These are phyloP conservation scores for Nebria ingens DNA, from an alignment of 1,140 invertebrate genomes.

Conservation along the genomic window DNA sequence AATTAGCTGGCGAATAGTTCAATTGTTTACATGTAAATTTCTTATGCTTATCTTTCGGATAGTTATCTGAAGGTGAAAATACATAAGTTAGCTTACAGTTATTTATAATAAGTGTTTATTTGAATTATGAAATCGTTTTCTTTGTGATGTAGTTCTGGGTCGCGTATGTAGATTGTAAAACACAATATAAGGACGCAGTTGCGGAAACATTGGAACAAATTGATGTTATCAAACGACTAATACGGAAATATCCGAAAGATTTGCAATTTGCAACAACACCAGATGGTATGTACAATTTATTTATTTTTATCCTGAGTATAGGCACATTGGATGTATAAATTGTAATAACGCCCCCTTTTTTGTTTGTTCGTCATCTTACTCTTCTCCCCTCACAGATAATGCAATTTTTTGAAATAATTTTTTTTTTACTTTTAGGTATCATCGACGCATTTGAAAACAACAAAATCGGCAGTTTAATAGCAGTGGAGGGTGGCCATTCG, in stretches of 20 bases:
- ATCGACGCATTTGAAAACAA: slow-evolving; percentile 40
- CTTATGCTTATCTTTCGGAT: too few relatives aligned
- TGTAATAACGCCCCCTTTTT: neutral
- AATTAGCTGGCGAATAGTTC: too few relatives aligned
- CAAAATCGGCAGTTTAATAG: slow-evolving; percentile 59
- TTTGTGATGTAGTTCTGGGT: slow-evolving; percentile 37
- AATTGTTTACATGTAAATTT: too few relatives aligned
- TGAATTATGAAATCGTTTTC: neutral
- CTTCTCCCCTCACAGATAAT: neutral
- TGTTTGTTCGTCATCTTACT: neutral
- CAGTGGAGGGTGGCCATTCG: slow-evolving; percentile 64
- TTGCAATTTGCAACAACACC: slow-evolving; percentile 45
- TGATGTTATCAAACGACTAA: slow-evolving; percentile 66
- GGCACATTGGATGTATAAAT: slow-evolving; percentile 15
- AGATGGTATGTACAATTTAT: slow-evolving; percentile 26
- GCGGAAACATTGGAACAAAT: slow-evolving; percentile 67
- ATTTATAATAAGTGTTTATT: neutral
- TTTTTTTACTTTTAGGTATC: slow-evolving; percentile 43
- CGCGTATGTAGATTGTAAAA: slow-evolving; percentile 47
- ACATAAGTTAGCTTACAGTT: neutral
- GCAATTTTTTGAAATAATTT: slow-evolving; percentile 23
- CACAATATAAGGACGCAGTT: slow-evolving; percentile 62
- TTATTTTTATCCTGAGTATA: slow-evolving; percentile 21
- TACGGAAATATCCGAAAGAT: slow-evolving; percentile 48
- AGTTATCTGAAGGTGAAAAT: too few relatives aligned